Evolutionary conservation across 2,888 invertebrate genomes (phyloP).

Genomic region (Tridacna gigas): DNA sequence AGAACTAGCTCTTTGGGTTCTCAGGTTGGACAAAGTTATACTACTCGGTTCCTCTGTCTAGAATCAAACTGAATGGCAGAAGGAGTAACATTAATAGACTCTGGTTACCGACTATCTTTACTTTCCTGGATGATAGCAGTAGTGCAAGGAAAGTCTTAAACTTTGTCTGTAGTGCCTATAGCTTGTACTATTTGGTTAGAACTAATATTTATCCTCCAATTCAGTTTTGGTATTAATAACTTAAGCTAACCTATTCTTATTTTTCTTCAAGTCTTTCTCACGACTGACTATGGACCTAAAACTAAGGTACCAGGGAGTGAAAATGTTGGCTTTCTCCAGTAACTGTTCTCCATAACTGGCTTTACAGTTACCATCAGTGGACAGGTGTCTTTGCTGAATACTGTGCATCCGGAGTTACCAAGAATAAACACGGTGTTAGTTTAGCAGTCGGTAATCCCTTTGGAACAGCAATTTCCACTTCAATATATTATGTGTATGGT

Average conservation of each 20-base stretch:
- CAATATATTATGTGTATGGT: slow-evolving; percentile 34
- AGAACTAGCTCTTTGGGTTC: slow-evolving; percentile 35
- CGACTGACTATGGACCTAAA: slow-evolving; percentile 27
- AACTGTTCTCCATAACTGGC: slow-evolving; percentile 36
- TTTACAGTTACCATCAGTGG: too few relatives aligned
- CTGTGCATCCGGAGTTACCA: too few relatives aligned
- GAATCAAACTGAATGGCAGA: slow-evolving; percentile 18
- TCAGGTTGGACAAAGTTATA: slow-evolving; percentile 30
- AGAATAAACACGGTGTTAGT: slow-evolving; percentile 27
- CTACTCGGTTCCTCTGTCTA: slow-evolving; percentile 6
- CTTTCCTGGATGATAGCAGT: slow-evolving; percentile 33
- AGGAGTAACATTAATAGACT: slow-evolving; percentile 40
- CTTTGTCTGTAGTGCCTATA: slow-evolving; percentile 38
- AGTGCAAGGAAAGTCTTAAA: slow-evolving; percentile 25
- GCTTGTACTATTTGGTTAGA: slow-evolving; percentile 41
- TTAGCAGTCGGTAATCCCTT: slow-evolving; percentile 8
- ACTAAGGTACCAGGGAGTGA: slow-evolving; percentile 39
- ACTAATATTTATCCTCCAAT: slow-evolving; percentile 25
- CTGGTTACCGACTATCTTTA: slow-evolving; percentile 17
- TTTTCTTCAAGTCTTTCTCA: slow-evolving; percentile 32
- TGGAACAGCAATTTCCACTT: slow-evolving; percentile 22
- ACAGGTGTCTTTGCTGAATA: slow-evolving; percentile 33
- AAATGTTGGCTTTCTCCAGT: slow-evolving; percentile 34
- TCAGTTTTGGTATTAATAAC: slow-evolving; percentile 35
- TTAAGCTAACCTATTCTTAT: slow-evolving; percentile 40